Evolutionary conservation across 2,888 invertebrate genomes (phyloP), one percentile per base, ranked within the genome.

Genomic region (Tetheella fluctuosa): DNA sequence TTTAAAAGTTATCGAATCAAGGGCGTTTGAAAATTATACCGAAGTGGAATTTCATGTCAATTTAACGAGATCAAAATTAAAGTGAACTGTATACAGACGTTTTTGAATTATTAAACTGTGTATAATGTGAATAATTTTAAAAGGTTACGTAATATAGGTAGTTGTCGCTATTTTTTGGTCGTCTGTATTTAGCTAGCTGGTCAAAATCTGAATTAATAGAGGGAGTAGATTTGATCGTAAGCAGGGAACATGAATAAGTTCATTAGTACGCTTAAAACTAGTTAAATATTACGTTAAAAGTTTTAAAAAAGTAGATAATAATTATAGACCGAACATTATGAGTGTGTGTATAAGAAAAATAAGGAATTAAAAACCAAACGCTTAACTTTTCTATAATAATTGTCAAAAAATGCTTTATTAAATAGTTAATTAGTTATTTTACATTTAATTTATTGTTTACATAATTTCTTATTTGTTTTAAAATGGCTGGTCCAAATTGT

Each of bases 401-500:
- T 67, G 60, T 73, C 67, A 69, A 71, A 68, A 71, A 70, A 74
- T 64, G 73, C 74, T 79, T 76, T 52, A 28, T 34, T 34, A 34
- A 30, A 6, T 30, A 30, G 6, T 48, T 25, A 52, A 13, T 13
- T 13, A 52, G 2, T 58, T 17, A 48, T 52, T 52, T n/a, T 7
- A 23, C 3, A 30, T 15, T 28, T 23, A 37, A 23, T 58, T 23
- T 30, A 58, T 23, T 37, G 25, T 52, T 58, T 54, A 23, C 23
- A 58, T 23, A 6, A 58, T 52, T 37, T 37, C 58, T 62, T 53
- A 57, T 60, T 70, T 58, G 60, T 67, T 67, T 60, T 64, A 58
- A 64, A 71, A 76, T 83, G 85, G 84, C 85, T 85, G 85, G 85
- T 73, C 85, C 85, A 82, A 58, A 52, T 37, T n/a, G 39, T 25